Conservation (phyloP, 2,113 vertebrate genomes). For the Labrus mixtus region DNA sequence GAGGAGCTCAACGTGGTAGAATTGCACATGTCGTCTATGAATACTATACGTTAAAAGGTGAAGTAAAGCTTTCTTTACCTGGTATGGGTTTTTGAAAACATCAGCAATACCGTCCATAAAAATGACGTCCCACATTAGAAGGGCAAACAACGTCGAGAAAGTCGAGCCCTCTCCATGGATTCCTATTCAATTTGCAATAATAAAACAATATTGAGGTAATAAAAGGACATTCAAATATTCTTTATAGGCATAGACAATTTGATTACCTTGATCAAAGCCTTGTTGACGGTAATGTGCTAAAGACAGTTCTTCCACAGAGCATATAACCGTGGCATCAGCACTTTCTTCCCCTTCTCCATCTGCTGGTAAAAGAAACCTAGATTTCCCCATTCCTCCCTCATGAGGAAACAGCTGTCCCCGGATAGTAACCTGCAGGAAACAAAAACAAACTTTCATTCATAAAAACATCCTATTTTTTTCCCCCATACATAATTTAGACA, state of each 20-base stretch:
- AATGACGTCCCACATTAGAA: constrained; percentile 94
- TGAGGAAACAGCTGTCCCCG: constrained; percentile 93
- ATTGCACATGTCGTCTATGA: neutral
- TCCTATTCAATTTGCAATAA: constrained; percentile 78
- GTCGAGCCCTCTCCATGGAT: constrained; percentile 97
- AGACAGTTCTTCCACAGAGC: constrained; percentile 94
- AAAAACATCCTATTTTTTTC: neutral
- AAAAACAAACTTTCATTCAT: neutral
- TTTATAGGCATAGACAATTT: neutral
- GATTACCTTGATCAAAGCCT: constrained; percentile 93
- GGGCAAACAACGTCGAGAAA: constrained; percentile 89
- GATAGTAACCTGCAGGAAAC: constrained; percentile 89
- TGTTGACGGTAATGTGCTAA: constrained; percentile 88
- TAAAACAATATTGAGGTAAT: neutral
- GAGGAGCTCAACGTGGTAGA: neutral
- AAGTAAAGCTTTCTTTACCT: constrained; percentile 80
- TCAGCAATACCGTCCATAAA: constrained; percentile 92
- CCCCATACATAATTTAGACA: neutral
- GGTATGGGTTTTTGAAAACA: constrained; percentile 92
- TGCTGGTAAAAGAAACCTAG: constrained; percentile 88
- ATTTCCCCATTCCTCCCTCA: constrained; percentile 89
- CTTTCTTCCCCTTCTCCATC: constrained; percentile 47
- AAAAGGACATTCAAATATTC: neutral
- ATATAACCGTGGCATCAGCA: constrained; percentile 84
- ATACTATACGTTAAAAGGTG: neutral